Conservation (phyloP, 2,113 vertebrate genomes). For the Sturnus vulgaris region DNA sequence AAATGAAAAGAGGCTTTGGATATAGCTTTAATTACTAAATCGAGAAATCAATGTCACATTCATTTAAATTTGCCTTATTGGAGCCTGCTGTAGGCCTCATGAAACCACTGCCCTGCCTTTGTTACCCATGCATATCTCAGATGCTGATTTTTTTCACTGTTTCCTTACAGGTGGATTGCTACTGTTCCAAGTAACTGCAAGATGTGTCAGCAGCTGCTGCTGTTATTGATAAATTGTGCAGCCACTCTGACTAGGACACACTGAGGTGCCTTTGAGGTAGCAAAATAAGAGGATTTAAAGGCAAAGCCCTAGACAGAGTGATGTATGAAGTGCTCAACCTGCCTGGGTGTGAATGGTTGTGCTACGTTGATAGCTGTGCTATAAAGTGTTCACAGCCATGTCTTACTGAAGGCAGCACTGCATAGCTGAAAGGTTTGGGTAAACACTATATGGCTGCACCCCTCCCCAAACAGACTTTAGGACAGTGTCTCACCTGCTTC, state of each 20-base stretch:
- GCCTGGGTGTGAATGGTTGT: background rate
- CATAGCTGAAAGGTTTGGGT: background rate
- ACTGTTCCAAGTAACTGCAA: background rate
- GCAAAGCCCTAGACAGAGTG: background rate
- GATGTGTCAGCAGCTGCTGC: background rate
- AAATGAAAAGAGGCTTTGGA: background rate
- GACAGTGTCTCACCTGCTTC: background rate
- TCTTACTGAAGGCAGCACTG: background rate
- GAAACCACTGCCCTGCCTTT: background rate
- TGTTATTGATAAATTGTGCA: conserved; percentile 26
- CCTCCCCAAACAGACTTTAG: background rate
- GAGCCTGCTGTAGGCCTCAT: background rate
- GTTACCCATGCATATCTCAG: background rate
- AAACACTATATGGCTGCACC: background rate
- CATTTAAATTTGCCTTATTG: background rate
- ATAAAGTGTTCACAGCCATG: background rate
- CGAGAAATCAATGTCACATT: conserved; percentile 21
- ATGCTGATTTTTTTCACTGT: background rate
- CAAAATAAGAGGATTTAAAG: conserved; percentile 11
- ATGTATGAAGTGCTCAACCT: background rate
- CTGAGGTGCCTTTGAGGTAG: conserved; percentile 9
- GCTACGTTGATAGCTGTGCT: background rate
- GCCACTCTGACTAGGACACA: background rate
- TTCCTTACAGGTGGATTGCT: background rate
- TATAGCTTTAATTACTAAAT: conserved; percentile 23